phyloP scores from a whole-genome alignment of 2,113 vertebrate species.

The Australoheros scitulus region DNA sequence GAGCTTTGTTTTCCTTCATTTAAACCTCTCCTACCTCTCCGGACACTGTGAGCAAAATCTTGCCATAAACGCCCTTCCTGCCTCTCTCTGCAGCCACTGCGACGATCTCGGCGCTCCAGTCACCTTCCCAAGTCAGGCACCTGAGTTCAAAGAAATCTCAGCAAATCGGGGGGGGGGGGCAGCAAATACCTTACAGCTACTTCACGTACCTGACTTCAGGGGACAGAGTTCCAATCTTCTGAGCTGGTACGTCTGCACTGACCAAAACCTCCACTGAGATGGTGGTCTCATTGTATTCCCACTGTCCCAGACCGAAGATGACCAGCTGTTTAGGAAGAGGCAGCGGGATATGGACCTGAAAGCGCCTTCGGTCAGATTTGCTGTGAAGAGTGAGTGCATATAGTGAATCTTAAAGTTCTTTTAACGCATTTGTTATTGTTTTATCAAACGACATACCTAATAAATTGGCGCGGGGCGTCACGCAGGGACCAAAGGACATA shows the following conservation, averaged over 20 bases:
- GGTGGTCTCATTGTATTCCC: conserved; percentile 70
- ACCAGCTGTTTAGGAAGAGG: conserved; percentile 85
- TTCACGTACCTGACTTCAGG: conserved; percentile 72
- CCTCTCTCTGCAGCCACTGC: conserved; percentile 74
- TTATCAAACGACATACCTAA: conserved; percentile 68
- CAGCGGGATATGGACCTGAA: conserved; percentile 83
- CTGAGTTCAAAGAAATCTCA: conserved; percentile 61
- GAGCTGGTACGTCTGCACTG: conserved; percentile 62
- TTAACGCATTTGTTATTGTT: not conserved
- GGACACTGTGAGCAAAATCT: conserved; percentile 82
- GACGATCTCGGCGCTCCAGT: conserved; percentile 82
- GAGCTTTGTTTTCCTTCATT: not conserved
- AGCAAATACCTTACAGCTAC: not conserved
- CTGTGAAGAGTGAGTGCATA: conserved; percentile 59
- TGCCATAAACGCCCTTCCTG: conserved; percentile 79
- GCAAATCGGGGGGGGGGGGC: not conserved
- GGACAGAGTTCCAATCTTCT: conserved; percentile 83
- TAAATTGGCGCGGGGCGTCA: conserved; percentile 82
- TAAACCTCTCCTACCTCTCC: conserved; percentile 73
- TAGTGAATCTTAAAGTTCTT: not conserved
- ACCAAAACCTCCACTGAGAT: conserved; percentile 80
- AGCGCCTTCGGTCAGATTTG: conserved; percentile 79
- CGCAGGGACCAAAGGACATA: conserved; percentile 82
- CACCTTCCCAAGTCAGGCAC: conserved; percentile 87
- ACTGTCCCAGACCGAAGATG: conserved; percentile 87